A percentile compares a stretch with the other conserved stretches of the same genome.
Evolutionary conservation across 2,113 vertebrate species (phyloP).

Genomic region (Lepisosteus osseus): DNA sequence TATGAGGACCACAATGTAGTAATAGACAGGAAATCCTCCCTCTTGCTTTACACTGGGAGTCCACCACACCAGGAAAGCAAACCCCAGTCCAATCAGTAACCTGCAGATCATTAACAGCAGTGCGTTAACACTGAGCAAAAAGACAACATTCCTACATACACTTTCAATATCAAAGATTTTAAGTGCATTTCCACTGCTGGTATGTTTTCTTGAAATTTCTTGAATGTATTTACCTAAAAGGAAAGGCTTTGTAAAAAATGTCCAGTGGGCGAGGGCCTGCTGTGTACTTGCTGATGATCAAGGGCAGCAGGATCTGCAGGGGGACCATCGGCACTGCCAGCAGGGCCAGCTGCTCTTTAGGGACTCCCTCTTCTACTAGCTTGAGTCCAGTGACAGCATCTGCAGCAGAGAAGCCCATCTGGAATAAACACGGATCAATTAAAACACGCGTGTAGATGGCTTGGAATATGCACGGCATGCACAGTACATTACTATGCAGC

Average conservation of each 20-base stretch:
- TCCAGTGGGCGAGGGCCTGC: slow-evolving; percentile 89
- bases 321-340: slow-evolving; percentile 96
- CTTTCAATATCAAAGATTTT: too few species aligned
- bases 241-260: slow-evolving; percentile 92
- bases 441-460: too few species aligned
- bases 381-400: slow-evolving; percentile 95
- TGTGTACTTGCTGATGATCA: slow-evolving; percentile 96
- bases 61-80: slow-evolving; percentile 92
- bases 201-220: background rate
- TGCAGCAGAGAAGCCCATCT: slow-evolving; percentile 95
- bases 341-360: slow-evolving; percentile 91
- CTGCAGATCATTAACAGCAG: slow-evolving; percentile 49
- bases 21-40: slow-evolving; percentile 87
- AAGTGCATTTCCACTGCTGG: too few species aligned
- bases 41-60: slow-evolving; percentile 83
- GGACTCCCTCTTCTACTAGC: slow-evolving; percentile 91
- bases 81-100: slow-evolving; percentile 84
- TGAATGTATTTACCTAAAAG: slow-evolving; percentile 74
- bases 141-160: background rate
- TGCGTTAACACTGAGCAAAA: background rate
- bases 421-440: slow-evolving; percentile 23
- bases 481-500: background rate
- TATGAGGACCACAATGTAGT: slow-evolving; percentile 78
- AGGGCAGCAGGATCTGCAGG: slow-evolving; percentile 87
- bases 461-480: too few species aligned